Evolutionary conservation across 2,888 invertebrate genomes (phyloP), one percentile per base, ranked within the genome.

Genomic region (Podotricha telesiphe): DNA sequence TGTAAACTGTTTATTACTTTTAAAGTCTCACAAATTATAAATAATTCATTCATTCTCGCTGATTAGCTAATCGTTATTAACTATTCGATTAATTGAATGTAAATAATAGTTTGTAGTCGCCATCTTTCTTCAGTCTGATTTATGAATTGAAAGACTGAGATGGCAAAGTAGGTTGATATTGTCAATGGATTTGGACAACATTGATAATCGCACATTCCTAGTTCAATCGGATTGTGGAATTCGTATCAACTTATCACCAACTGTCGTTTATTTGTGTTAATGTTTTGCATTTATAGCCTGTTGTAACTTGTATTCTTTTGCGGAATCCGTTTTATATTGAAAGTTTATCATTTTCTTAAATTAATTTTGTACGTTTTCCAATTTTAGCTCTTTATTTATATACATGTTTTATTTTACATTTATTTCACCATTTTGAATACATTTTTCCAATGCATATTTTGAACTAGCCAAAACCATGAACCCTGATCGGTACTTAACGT

Each of bases 141-240:
- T 82, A 84, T 81, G 79, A 84, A 88, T 82, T 82, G 84, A 85
- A 91, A 91, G 91, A 91, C 91, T 91, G 91, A 91, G 88, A 90
- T 86, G 85, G 86, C 85, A 85, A 86, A 81, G 86, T 86, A 84
- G 75, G 80, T 83, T 84, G 76, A 76, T 70, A 75, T 73, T 69
- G 75, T 78, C 78, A 68, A 76, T 75, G 77, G 78, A 74, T 79
- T 78, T 70, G 77, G 77, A 76, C 74, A 72, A 77, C 72, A 48
- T 74, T 73, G 72, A 73, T 68, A 67, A 78, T 73, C 78, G 80
- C 83, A 85, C 85, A 85, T 88, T 88, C 84, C 86, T 67, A 20
- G 65, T 65, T 68, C 65, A 20, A 51, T 68, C 59, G 42, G 45
- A 65, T 65, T 28, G 53, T 61, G n/a, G 15, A 58, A 56, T 13